These are phyloP conservation scores for Drosophila tsacasi DNA, from an alignment of 1,140 invertebrate genomes.

Conservation along the genomic window DNA sequence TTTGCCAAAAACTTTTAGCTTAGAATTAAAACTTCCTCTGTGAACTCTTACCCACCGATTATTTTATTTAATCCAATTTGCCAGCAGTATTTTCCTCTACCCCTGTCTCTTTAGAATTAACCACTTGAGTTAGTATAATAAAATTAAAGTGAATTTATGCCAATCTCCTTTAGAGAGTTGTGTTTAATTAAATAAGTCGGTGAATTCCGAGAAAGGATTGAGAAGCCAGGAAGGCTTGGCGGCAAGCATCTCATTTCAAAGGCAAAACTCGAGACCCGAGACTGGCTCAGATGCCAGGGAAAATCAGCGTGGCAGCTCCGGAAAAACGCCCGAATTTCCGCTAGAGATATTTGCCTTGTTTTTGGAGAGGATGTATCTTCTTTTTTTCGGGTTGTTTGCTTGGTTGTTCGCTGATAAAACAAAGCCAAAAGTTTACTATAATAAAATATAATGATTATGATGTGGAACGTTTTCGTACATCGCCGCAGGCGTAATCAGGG, in stretches of 20 bases:
- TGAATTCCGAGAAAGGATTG: slow-evolving; percentile 29
- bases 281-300: slow-evolving; percentile 10
- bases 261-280: slow-evolving; percentile 2
- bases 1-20: not conserved
- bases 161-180: slow-evolving; percentile 13
- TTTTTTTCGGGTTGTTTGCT: not conserved
- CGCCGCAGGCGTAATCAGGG: slow-evolving; percentile 60
- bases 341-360: slow-evolving; percentile 29
- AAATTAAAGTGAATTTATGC: slow-evolving; percentile 47
- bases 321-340: not conserved
- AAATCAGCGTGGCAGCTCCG: slow-evolving; percentile 18
- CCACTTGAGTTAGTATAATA: slow-evolving; percentile 43
- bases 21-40: slow-evolving; percentile 10
- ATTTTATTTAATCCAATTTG: slow-evolving; percentile 27
- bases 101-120: not conserved
- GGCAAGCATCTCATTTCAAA: slow-evolving; percentile 34
- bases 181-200: slow-evolving; percentile 8
- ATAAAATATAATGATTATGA: slow-evolving; percentile 79
- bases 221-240: not conserved
- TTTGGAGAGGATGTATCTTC: slow-evolving; percentile 1
- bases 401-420: slow-evolving; percentile 30
- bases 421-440: slow-evolving; percentile 58
- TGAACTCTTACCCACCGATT: not conserved
- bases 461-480: slow-evolving; percentile 40
- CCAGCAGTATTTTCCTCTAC: slow-evolving; percentile 4